phyloP scores from a whole-genome alignment of 2,797 vertebrate genomes.

The Kryptopterus vitreolus region DNA sequence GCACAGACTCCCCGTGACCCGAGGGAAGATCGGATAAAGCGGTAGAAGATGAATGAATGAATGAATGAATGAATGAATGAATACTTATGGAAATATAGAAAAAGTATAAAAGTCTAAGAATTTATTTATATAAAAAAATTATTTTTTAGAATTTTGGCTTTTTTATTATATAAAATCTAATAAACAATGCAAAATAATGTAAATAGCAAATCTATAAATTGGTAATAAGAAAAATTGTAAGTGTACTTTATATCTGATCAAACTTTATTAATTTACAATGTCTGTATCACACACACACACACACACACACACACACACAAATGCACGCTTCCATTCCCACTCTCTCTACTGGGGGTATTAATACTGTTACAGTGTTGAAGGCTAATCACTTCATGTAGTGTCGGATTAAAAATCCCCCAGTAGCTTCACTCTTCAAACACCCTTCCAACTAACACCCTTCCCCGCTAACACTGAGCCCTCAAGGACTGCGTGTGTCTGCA shows the following conservation, averaged over 20 bases:
- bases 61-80: too few species aligned
- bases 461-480: not conserved
- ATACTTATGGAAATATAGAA: too few species aligned
- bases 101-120: too few species aligned
- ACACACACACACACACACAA: too few species aligned
- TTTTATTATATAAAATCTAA: too few species aligned
- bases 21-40: too few species aligned
- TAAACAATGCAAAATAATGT: too few species aligned
- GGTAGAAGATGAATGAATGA: too few species aligned
- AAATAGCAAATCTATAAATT: too few species aligned
- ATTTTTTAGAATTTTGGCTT: too few species aligned
- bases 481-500: constrained; percentile 15
- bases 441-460: constrained; percentile 50
- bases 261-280: not conserved
- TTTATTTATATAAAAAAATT: too few species aligned
- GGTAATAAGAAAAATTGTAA: not conserved
- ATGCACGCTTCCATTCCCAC: not conserved
- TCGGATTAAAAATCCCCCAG: constrained; percentile 19
- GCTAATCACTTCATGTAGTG: not conserved
- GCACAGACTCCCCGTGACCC: too few species aligned
- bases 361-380: not conserved
- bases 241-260: not conserved
- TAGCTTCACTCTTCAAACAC: constrained; percentile 50
- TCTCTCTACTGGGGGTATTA: not conserved
- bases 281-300: not conserved